Conservation (phyloP, 1,140 invertebrate species). For the Marisa cornuarietis region DNA sequence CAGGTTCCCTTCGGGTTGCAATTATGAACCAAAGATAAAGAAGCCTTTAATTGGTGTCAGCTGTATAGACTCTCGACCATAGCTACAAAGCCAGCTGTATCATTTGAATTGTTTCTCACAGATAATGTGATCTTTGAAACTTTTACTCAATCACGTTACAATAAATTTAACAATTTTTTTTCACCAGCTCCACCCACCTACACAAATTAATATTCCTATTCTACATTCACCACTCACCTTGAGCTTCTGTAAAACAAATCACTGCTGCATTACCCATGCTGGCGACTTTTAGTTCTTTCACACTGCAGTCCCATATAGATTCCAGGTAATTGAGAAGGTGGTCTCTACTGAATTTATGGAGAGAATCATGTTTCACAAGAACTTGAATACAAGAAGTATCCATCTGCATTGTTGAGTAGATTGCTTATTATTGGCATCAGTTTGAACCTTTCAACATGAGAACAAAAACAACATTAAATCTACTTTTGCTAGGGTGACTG, state of each 20-base stretch:
- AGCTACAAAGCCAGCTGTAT: neutral
- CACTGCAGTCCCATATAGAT: neutral
- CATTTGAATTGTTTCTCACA: neutral
- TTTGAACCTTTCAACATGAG: neutral
- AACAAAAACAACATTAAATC: neutral
- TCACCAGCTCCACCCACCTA: neutral
- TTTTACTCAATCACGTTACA: neutral
- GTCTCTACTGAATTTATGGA: neutral
- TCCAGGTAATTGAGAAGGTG: constrained; percentile 14
- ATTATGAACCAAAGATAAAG: too few relatives aligned
- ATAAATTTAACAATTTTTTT: too few relatives aligned
- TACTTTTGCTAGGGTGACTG: too few relatives aligned
- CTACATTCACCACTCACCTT: neutral
- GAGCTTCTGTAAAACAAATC: neutral
- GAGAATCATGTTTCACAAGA: neutral
- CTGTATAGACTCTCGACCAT: neutral
- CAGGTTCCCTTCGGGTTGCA: too few relatives aligned
- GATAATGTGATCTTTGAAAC: neutral
- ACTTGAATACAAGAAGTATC: neutral
- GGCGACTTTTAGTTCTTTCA: neutral
- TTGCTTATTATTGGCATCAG: neutral
- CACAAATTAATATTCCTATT: neutral
- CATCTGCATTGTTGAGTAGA: neutral
- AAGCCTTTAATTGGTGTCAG: too few relatives aligned
- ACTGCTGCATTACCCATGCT: neutral